phyloP scores from a whole-genome alignment of 2,888 invertebrate genomes.

The Trimorus sp. region DNA sequence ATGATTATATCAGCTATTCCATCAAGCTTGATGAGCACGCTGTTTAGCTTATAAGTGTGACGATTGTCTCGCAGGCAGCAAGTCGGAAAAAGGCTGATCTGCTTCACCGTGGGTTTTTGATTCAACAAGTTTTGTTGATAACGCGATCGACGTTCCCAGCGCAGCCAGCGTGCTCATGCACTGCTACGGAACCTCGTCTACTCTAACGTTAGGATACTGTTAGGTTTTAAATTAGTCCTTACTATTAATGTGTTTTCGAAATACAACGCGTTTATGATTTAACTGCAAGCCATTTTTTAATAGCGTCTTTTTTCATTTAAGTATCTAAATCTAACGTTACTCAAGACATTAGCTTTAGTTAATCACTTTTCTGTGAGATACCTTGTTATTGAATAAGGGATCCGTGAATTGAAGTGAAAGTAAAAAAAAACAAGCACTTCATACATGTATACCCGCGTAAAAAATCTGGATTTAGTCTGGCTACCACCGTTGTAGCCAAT shows the following conservation, averaged over 20 bases:
- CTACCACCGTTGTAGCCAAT: too few species aligned
- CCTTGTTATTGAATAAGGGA: constrained; percentile 41
- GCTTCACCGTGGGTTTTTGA: too few species aligned
- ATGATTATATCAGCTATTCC: constrained; percentile 51
- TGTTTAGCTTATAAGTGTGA: constrained; percentile 40
- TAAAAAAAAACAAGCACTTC: constrained; percentile 58
- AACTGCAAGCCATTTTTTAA: constrained; percentile 26
- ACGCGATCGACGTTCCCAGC: constrained; percentile 11
- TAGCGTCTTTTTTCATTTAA: constrained; percentile 25
- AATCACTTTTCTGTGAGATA: constrained; percentile 46
- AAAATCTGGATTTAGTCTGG: too few species aligned
- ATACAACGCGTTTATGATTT: constrained; percentile 19
- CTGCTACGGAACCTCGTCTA: constrained; percentile 48
- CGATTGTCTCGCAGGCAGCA: not conserved
- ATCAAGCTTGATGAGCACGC: constrained; percentile 49
- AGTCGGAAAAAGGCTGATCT: too few species aligned
- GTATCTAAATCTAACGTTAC: constrained; percentile 45
- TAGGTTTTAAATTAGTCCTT: constrained; percentile 38
- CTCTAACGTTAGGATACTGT: constrained; percentile 51
- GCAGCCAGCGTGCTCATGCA: constrained; percentile 46
- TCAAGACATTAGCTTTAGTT: constrained; percentile 54
- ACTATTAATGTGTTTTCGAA: constrained; percentile 30
- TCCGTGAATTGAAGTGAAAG: constrained; percentile 64
- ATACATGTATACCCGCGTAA: constrained; percentile 57
- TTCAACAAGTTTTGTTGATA: not conserved